Conservation (phyloP, 2,888 invertebrate species). For the Dorcus hopei region DNA sequence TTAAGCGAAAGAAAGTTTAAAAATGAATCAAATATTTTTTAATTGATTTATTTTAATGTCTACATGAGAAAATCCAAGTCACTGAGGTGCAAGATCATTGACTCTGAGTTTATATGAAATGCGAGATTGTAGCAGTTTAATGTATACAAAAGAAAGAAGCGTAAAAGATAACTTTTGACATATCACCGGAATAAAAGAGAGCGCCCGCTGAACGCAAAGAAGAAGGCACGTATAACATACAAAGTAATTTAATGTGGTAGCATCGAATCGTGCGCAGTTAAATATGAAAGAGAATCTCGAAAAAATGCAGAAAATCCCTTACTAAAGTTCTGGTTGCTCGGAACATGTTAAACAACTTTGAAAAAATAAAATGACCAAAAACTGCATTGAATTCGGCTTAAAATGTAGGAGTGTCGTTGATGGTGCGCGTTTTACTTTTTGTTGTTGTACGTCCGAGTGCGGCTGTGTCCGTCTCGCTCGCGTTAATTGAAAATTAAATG, state of each 20-base stretch:
- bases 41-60: no score
- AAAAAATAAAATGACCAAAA: conserved; percentile 23
- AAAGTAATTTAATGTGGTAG: not conserved
- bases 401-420: conserved; percentile 29
- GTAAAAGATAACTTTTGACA: no score
- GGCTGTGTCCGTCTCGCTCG: conserved; percentile 6
- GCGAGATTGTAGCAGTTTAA: no score
- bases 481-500: not conserved
- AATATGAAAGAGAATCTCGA: no score
- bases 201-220: not conserved
- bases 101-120: no score
- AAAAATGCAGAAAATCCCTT: not conserved
- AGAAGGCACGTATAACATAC: not conserved
- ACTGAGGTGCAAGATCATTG: no score
- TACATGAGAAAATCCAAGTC: no score
- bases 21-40: no score
- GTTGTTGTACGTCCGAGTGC: conserved; percentile 7
- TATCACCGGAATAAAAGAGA: no score
- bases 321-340: conserved; percentile 11
- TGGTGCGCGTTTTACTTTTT: conserved; percentile 4
- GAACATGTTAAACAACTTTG: conserved; percentile 28
- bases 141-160: no score
- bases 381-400: conserved; percentile 29
- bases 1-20: no score
- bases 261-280: not conserved